Percentiles rank a stretch among this genome's conserved stretches.
Evolutionary conservation across 2,797 vertebrate species (phyloP).

Genomic region (Sebastiscus tertius): DNA sequence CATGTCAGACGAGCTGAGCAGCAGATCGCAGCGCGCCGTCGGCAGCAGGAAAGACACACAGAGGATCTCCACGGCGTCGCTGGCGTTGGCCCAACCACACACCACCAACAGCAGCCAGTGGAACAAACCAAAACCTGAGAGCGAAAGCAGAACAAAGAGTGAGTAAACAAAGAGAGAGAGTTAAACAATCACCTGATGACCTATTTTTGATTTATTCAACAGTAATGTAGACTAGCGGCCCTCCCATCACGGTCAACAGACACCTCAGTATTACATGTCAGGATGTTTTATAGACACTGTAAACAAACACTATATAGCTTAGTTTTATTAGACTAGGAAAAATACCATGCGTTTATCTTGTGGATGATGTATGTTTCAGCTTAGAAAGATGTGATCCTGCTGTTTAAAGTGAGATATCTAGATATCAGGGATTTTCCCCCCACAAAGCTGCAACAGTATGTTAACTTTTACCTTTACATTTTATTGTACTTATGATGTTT

Average conservation of each 20-base stretch:
- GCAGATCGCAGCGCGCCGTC: slow-evolving; percentile 77
- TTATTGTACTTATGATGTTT: neutral
- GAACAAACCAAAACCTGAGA: slow-evolving; percentile 82
- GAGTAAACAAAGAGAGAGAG: neutral
- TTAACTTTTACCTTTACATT: neutral
- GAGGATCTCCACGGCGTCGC: slow-evolving; percentile 84
- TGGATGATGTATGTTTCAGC: neutral
- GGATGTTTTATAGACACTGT: neutral
- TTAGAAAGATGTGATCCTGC: neutral
- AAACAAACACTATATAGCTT: neutral
- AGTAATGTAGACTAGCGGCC: neutral
- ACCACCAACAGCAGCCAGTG: slow-evolving; percentile 79
- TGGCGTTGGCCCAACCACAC: slow-evolving; percentile 86
- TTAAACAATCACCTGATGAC: neutral
- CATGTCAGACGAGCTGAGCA: slow-evolving; percentile 81
- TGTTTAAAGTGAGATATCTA: neutral
- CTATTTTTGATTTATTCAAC: neutral
- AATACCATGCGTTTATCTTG: neutral
- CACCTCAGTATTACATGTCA: neutral
- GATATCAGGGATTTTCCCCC: rapidly evolving
- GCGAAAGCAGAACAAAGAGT: neutral
- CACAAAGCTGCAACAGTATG: neutral
- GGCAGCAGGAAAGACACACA: slow-evolving; percentile 86
- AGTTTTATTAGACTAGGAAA: too few species aligned
- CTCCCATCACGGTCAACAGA: neutral